Base-by-base conservation (phyloP, 2,797 vertebrate genomes). In the Acestrorhynchus altus region DNA sequence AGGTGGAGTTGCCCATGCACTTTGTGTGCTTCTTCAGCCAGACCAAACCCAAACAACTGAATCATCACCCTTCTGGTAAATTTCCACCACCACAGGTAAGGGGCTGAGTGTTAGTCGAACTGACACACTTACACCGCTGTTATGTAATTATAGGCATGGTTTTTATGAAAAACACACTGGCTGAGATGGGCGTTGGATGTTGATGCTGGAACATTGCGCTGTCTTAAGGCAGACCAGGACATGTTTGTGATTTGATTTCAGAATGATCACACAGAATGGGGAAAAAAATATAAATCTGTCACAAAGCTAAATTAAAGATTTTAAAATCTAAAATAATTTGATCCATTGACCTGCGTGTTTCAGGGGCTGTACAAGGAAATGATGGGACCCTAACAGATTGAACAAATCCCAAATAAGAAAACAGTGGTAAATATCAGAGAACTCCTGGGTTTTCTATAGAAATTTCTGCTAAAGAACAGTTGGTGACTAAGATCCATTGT, bases 141-240 rank as follows among this genome's bases (percentile, higher is more conserved):
- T 60, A 18, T 72, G 57, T 82, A 80, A 84, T 82, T 84, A 78
- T 61, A 80, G 71, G 67, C 70, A 51, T 59, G 18, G 31, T 35
- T 51, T 46, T 74, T 56, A 61, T 49, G 11, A 52, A 72, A 61
- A 79, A 78, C 60, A 77, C 40, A 31, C 52, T 4, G 15, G 35
- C 44, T 52, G 20, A 47, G 49, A 24, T 39, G 49, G 72, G 65
- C 68, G 57, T 54, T 4, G 22, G 28, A 40, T 68, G 52, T 47
- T 76, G 46, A 59, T 24, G 40, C 20, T 35, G 56, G 15, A 59
- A 72, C 39, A 52, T 68, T 65, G 39, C 40, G 26, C 16, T 24
- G 26, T 40, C 61, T 24, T 26, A 7, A 13, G 65, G 7, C 59
- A 82, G 66, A 39, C 46, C 63, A 69, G 44, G 73, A 61, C 66